A percentile compares a stretch with the other conserved stretches of the same genome.
phyloP scores from a whole-genome alignment of 2,113 vertebrate species.

The Tyrannus savana region DNA sequence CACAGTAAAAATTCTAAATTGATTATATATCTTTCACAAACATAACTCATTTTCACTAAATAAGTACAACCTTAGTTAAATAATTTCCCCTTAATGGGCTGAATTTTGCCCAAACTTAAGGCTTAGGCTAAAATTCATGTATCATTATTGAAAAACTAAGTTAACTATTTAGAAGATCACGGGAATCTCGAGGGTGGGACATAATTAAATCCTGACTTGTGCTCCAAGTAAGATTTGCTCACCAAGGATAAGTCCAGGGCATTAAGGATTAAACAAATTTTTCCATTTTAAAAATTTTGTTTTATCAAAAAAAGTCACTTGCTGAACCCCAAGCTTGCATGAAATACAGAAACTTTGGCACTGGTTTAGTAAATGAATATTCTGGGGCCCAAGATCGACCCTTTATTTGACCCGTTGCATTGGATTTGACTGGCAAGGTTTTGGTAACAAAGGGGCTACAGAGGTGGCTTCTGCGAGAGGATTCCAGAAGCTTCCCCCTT shows the following conservation, averaged over 20 bases:
- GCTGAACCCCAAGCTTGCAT: background rate
- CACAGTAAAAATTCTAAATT: background rate
- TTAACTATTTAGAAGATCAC: background rate
- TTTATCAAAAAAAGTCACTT: background rate
- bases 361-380: background rate
- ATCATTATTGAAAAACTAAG: background rate
- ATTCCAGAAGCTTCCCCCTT: background rate
- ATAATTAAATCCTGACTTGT: background rate
- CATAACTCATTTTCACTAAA: background rate
- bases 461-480: background rate
- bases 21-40: background rate
- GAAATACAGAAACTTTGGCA: background rate
- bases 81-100: background rate
- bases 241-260: background rate
- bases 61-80: background rate
- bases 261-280: background rate
- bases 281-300: background rate
- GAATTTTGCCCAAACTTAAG: background rate
- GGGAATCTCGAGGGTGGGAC: background rate
- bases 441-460: background rate
- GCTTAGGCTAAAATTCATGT: background rate
- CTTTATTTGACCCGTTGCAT: background rate
- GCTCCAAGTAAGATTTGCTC: background rate
- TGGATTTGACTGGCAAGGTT: background rate
- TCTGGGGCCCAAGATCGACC: background rate